These are phyloP conservation scores for Deilephila porcellus DNA, from an alignment of 2,888 invertebrate species.

Conservation along the genomic window DNA sequence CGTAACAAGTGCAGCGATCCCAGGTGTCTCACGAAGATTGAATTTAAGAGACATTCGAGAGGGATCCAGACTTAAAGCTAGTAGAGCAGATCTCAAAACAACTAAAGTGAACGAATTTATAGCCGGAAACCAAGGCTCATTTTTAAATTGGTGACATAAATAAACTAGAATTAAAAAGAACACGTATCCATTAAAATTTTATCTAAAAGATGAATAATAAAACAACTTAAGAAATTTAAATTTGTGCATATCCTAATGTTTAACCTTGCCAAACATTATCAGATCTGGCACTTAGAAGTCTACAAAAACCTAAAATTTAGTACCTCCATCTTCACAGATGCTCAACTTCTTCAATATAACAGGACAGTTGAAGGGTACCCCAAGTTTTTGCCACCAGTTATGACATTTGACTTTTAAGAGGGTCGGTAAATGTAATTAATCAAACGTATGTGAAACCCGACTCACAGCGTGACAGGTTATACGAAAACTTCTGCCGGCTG, in stretches of 20 bases:
- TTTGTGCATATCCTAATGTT: not conserved
- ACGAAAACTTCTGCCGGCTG: constrained; percentile 50
- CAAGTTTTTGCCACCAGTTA: constrained; percentile 64
- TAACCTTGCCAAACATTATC: not conserved
- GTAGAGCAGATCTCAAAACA: no score
- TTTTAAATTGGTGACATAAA: no score
- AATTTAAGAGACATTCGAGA: no score
- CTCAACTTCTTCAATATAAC: constrained; percentile 21
- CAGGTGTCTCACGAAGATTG: no score
- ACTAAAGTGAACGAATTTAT: no score
- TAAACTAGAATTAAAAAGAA: no score
- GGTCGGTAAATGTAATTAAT: constrained; percentile 70
- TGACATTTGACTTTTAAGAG: constrained; percentile 72
- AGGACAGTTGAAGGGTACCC: constrained; percentile 30
- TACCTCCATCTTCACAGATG: not conserved
- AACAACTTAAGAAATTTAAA: no score
- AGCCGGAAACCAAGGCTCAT: no score
- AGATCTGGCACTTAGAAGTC: not conserved
- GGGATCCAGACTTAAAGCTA: no score
- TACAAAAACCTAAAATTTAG: not conserved
- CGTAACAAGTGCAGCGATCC: no score
- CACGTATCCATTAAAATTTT: no score
- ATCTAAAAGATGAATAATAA: no score
- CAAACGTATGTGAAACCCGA: constrained; percentile 57
- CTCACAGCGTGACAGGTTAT: constrained; percentile 52